Evolutionary conservation across 2,797 vertebrate genomes (phyloP), one percentile per base, ranked within the genome.

Genomic region (Miopithecus talapoin): DNA sequence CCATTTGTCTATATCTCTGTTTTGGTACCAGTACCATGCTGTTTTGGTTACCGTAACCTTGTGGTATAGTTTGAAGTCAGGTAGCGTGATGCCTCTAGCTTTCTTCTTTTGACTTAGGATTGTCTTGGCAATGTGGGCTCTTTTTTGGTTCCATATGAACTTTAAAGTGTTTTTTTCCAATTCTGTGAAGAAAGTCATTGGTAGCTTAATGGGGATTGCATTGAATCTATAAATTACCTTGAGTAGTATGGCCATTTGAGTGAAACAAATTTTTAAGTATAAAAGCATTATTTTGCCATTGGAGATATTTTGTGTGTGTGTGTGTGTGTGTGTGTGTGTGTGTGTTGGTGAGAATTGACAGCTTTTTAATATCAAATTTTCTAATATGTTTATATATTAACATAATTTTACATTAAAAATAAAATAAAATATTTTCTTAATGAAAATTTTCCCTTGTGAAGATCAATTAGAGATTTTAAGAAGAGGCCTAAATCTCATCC

Each of bases 351-450:
- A 17, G 24, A 4, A 36, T 7, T 70, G 19, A 5, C 28, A 95
- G 64, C 1, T 46, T 95, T 78, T 85, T 55, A 76, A 75, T 33
- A 48, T 36, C 43, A 8, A 95, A 74, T 50, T 89, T 85, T 84
- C 19, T 72, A n/a, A 55, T 55, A 88, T 17, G 81, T 76, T 89
- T 64, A 46, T 21, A 57, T 72, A 48, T 50, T 93, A 68, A 72
- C 22, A 41, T 68, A 16, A 39, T 59, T 88, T 92, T 87, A 53
- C 1, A 33, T n/a, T 26, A 72, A 89, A 95, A 87, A 46, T 70
- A 61, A 90, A 85, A 26, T 97, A 84, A 95, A 57, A 21, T 93
- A 95, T 46, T 87, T 90, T 61, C 19, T 81, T 89, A 70, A 85
- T 85, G 28, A 94, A 24, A 46, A 75, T 80, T 3, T 75, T 79